Conservation (phyloP, 2,113 vertebrate genomes). For the Hyaena hyaena region DNA sequence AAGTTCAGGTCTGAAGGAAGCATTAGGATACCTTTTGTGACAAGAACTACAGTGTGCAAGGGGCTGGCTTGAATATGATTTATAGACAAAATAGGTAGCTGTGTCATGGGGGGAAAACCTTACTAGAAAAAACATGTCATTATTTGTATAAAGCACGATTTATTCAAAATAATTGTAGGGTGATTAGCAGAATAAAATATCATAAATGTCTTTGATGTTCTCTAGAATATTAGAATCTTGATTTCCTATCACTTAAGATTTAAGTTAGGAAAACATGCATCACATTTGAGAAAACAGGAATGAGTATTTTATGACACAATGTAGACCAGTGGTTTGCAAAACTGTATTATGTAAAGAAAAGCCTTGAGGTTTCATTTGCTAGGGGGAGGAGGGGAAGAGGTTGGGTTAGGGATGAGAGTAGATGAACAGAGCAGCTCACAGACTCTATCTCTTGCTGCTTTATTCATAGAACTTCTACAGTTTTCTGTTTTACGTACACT, state of each 20-base stretch:
- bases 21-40: background rate
- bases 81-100: background rate
- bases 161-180: background rate
- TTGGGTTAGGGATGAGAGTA: too few species aligned
- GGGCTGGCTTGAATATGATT: background rate
- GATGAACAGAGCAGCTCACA: background rate
- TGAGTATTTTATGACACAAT: background rate
- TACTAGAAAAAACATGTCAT: background rate
- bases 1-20: too few species aligned
- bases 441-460: fast-evolving
- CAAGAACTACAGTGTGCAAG: background rate
- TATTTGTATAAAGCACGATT: fast-evolving
- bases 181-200: background rate
- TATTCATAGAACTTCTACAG: fast-evolving
- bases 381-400: background rate
- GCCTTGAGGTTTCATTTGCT: background rate
- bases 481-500: background rate
- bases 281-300: background rate
- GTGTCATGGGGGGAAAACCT: too few species aligned
- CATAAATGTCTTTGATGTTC: background rate
- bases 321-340: background rate
- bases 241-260: background rate
- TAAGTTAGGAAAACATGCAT: background rate
- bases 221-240: background rate
- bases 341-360: background rate